A percentile compares a stretch with the other conserved stretches of the same genome.
Evolutionary conservation across 2,888 invertebrate genomes (phyloP).

Genomic region (Prenolepis imparis): DNA sequence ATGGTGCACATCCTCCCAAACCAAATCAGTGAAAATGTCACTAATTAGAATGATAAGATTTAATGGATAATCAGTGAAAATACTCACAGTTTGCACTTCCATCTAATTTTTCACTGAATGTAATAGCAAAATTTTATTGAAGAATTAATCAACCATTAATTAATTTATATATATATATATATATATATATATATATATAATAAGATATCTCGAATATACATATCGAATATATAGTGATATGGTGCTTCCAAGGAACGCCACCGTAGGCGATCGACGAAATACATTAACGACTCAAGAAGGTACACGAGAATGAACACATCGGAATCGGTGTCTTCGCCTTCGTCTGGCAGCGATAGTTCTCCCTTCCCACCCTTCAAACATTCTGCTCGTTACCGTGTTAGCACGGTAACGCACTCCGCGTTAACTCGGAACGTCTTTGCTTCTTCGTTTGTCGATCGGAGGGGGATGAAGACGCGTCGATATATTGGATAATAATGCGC

Average conservation of each 20-base stretch:
- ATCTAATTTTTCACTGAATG: no score
- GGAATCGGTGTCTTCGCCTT: slow-evolving; percentile 69
- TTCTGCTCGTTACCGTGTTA: slow-evolving; percentile 74
- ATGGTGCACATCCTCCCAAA: no score
- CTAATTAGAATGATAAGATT: no score
- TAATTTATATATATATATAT: no score
- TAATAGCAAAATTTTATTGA: no score
- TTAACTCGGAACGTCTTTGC: slow-evolving; percentile 38
- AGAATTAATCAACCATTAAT: no score
- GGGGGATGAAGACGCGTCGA: slow-evolving; percentile 79
- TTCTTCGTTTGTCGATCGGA: slow-evolving; percentile 35
- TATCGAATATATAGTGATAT: slow-evolving; percentile 8
- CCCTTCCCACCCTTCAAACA: slow-evolving; percentile 34
- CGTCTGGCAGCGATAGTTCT: slow-evolving; percentile 82
- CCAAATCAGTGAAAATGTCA: no score
- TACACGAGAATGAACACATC: slow-evolving; percentile 65
- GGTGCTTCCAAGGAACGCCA: slow-evolving; percentile 39
- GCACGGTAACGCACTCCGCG: slow-evolving; percentile 66
- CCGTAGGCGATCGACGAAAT: slow-evolving; percentile 38
- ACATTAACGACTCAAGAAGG: slow-evolving; percentile 63
- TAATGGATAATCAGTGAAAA: no score
- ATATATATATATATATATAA: no score
- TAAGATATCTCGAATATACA: not conserved
- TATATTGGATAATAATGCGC: slow-evolving; percentile 84
- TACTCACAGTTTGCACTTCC: no score